Evolutionary conservation across 2,113 vertebrate genomes (phyloP), one percentile per base, ranked within the genome.

Genomic region (Varanus komodoensis): DNA sequence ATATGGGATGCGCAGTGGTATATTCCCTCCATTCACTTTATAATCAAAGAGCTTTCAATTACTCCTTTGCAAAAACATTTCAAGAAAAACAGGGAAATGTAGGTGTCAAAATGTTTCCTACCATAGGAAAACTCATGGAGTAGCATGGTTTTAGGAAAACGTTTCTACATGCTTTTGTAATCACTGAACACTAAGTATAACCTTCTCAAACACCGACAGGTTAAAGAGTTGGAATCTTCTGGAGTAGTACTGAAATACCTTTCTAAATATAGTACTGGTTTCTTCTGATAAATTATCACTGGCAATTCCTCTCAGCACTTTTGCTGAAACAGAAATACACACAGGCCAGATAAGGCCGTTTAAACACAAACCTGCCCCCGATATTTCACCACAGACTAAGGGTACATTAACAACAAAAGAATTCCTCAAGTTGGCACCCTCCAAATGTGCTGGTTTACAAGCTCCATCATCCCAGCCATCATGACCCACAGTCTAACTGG

Each of bases 261-360:
- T 89, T 83, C 87, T 83, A 89, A 83, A 83, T 64, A 75, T 89
- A 89, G 69, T 44, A 64, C 34, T 64, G 17, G 27, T 71, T 83
- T 61, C 79, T 89, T 74, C 68, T 82, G 48, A 74, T 89, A 82
- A 52, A 80, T 48, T 88, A 80, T 6, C 21, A 73, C 21, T 82
- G 78, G 61, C 86, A 82, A 73, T 44, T 89, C 79, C 50, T 89
- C 68, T 73, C 80, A 89, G 61, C 80, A 61, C 68, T 32, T 82
- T 81, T 54, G 54, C 48, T 82, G 48, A 52, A 87, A 78, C 27
- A 71, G 44, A 82, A 88, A 69, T 71, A 71, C n/a, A 17, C 44
- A 82, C 29, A 71, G 25, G 78, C 29, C 54, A 81, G 77, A 79
- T 67, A 87, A 79, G 19, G 19, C 3, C n/a, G 67, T 38, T 21